Evolutionary conservation across 2,888 invertebrate species (phyloP).

Genomic region (Ornithoptera alexandrae): DNA sequence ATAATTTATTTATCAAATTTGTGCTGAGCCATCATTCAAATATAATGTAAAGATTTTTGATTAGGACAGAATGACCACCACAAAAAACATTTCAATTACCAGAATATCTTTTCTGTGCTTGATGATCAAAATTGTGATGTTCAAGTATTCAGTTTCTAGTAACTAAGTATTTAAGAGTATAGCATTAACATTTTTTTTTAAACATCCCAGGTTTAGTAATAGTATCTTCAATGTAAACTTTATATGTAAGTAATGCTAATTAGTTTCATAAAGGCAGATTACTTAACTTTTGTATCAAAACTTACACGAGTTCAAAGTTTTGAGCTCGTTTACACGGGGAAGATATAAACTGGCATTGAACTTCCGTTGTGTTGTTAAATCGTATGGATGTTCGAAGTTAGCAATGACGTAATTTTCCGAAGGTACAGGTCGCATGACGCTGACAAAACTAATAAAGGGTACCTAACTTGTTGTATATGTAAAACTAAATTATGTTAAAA

Average conservation of each 20-base stretch:
- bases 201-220: background rate
- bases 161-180: too few species aligned
- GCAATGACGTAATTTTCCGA: background rate
- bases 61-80: too few species aligned
- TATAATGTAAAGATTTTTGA: too few species aligned
- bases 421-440: background rate
- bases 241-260: background rate
- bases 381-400: background rate
- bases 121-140: too few species aligned
- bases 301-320: slow-evolving; percentile 1
- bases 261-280: background rate
- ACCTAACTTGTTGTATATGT: background rate
- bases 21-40: too few species aligned
- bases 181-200: too few species aligned
- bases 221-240: background rate
- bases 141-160: too few species aligned
- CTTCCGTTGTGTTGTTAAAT: slow-evolving; percentile 5
- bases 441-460: too few species aligned
- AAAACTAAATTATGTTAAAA: background rate
- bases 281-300: background rate
- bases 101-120: too few species aligned
- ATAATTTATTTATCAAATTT: too few species aligned
- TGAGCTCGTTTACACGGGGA: slow-evolving; percentile 3
- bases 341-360: slow-evolving; percentile 10
- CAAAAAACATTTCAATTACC: background rate